Evolutionary conservation across 1,140 invertebrate species (phyloP).

Genomic region (Euschistus heros): DNA sequence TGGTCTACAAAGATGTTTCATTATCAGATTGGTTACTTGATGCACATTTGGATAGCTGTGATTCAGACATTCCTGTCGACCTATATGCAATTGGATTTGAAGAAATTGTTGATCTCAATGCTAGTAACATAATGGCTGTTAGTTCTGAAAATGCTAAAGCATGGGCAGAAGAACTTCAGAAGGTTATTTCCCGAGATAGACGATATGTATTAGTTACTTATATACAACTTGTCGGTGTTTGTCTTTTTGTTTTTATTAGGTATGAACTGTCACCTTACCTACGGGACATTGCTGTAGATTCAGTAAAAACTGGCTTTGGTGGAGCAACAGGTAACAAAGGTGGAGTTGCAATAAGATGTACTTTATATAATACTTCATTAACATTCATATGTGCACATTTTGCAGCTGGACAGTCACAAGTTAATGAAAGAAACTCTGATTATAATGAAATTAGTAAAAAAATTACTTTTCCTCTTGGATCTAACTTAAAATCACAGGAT

Average conservation of each 20-base stretch:
- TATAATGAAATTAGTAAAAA: slow-evolving; percentile 90
- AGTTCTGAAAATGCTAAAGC: slow-evolving; percentile 86
- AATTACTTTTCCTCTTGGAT: slow-evolving; percentile 32
- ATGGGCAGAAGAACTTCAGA: slow-evolving; percentile 92
- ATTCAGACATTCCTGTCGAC: slow-evolving; percentile 50
- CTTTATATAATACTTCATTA: slow-evolving; percentile 82
- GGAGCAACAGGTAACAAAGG: slow-evolving; percentile 68
- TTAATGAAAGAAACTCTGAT: slow-evolving; percentile 86
- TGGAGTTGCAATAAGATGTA: slow-evolving; percentile 85
- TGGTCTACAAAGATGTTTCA: slow-evolving; percentile 90
- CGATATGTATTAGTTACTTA: slow-evolving; percentile 88
- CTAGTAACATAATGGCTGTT: slow-evolving; percentile 93
- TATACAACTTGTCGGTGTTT: slow-evolving; percentile 95
- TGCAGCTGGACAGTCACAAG: slow-evolving; percentile 27
- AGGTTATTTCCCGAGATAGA: slow-evolving; percentile 76
- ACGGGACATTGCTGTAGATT: slow-evolving; percentile 85
- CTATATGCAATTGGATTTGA: slow-evolving; percentile 97
- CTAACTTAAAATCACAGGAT: slow-evolving; percentile 88
- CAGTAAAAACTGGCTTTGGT: slow-evolving; percentile 94
- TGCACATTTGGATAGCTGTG: slow-evolving; percentile 33
- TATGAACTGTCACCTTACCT: slow-evolving; percentile 78
- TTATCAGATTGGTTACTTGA: slow-evolving; percentile 92
- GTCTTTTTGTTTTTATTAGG: slow-evolving; percentile 87
- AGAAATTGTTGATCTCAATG: slow-evolving; percentile 98
- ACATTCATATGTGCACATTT: slow-evolving; percentile 48